Percentiles rank a stretch among this genome's conserved stretches.
phyloP scores from a whole-genome alignment of 2,797 vertebrate genomes.

The Gorsachius magnificus region DNA sequence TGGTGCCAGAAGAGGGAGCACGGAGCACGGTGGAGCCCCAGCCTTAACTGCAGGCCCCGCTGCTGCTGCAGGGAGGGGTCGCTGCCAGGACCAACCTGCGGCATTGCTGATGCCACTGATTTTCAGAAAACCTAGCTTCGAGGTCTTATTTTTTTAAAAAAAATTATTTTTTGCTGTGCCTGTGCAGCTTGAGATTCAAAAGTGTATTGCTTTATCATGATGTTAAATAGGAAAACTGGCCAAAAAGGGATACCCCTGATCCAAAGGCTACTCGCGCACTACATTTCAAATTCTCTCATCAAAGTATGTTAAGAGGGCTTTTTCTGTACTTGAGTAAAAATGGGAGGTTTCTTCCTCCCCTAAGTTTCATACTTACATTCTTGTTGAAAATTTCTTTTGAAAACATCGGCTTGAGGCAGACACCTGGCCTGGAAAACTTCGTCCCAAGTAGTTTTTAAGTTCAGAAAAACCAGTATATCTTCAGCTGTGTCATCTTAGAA shows the following conservation, averaged over 20 bases:
- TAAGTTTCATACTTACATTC: not conserved
- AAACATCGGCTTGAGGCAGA: not conserved
- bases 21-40: not conserved
- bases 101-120: not conserved
- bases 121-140: not conserved
- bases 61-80: not conserved
- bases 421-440: not conserved
- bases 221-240: not conserved
- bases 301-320: not conserved
- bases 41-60: not conserved
- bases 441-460: not conserved
- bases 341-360: not conserved
- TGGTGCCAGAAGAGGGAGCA: constrained; percentile 57
- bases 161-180: not conserved
- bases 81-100: not conserved
- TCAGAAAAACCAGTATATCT: not conserved
- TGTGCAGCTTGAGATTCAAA: not conserved
- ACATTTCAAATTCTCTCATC: not conserved
- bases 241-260: not conserved
- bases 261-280: not conserved
- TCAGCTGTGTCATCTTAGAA: not conserved
- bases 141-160: not conserved
- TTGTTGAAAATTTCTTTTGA: not conserved
- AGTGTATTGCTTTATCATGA: not conserved
- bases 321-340: not conserved